A percentile compares a stretch with the other conserved stretches of the same genome.
phyloP scores from a whole-genome alignment of 2,797 vertebrate genomes.

The Lithobates pipiens region DNA sequence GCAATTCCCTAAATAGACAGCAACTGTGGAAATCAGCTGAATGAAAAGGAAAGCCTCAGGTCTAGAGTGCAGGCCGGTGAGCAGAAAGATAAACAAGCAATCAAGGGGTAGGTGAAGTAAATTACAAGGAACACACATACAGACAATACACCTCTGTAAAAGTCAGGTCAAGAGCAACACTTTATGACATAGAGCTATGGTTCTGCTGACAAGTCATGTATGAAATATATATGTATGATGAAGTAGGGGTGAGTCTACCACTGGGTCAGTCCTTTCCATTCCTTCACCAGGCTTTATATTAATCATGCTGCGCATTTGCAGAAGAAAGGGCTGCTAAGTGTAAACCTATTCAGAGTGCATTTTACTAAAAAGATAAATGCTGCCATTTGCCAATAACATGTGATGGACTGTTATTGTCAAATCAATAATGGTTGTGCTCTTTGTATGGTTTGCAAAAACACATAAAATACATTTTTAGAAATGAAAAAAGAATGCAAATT shows the following conservation, averaged over 20 bases:
- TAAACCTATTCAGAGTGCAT: too few relatives aligned
- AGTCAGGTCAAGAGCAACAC: conserved; percentile 18
- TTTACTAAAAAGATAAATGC: too few relatives aligned
- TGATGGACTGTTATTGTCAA: too few relatives aligned
- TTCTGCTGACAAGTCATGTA: background rate
- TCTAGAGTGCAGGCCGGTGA: background rate
- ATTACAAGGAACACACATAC: background rate
- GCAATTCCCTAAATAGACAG: conserved; percentile 36
- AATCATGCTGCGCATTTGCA: too few relatives aligned
- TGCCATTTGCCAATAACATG: too few relatives aligned
- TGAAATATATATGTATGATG: conserved; percentile 3
- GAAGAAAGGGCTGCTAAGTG: too few relatives aligned
- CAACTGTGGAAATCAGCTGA: conserved; percentile 30
- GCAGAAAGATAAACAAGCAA: background rate
- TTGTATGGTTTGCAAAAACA: too few relatives aligned
- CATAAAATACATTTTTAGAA: too few relatives aligned
- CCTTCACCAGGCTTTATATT: background rate
- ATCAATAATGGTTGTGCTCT: too few relatives aligned
- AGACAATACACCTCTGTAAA: conserved; percentile 5
- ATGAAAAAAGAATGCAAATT: too few relatives aligned
- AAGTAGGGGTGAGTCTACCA: background rate
- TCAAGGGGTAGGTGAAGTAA: background rate
- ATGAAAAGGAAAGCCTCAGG: conserved; percentile 11
- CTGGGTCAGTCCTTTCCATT: background rate
- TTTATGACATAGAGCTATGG: background rate